A percentile compares a stretch with the other conserved stretches of the same genome.
Evolutionary conservation across 2,113 vertebrate genomes (phyloP).

Genomic region (Larimichthys polyactis): DNA sequence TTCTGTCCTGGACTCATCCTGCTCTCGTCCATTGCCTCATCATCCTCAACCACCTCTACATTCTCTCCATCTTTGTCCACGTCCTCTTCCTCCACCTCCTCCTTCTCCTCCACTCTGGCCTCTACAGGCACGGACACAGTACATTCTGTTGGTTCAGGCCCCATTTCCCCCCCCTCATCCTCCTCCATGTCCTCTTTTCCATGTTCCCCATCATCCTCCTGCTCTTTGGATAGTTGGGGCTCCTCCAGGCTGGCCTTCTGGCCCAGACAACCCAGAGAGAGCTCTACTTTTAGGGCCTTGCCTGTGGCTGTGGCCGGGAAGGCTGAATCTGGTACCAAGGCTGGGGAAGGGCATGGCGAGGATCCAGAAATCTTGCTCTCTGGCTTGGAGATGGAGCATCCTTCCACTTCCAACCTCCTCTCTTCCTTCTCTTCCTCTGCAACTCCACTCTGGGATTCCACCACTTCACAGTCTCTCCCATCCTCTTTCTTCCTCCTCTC

Average conservation of each 20-base stretch:
- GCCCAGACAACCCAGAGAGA: conserved; percentile 55
- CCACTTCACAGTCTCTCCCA: conserved; percentile 57
- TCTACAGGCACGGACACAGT: conserved; percentile 53
- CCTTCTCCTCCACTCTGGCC: conserved; percentile 14
- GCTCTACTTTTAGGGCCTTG: conserved; percentile 62
- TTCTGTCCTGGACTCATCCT: conserved; percentile 15
- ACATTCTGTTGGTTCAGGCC: conserved; percentile 59
- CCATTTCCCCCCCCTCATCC: conserved; percentile 41
- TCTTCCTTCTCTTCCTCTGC: conserved; percentile 43
- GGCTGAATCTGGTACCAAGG: conserved; percentile 49
- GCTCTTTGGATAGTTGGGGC: conserved; percentile 65
- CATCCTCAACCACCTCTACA: conserved; percentile 62
- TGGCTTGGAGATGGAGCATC: conserved; percentile 52
- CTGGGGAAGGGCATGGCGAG: conserved; percentile 56
- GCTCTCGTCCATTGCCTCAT: conserved; percentile 43
- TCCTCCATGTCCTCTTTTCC: conserved; percentile 57
- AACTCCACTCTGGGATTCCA: conserved; percentile 56
- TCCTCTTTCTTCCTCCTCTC: conserved; percentile 54
- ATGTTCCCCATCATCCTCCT: conserved; percentile 48
- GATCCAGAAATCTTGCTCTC: conserved; percentile 57
- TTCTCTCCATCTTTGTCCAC: conserved; percentile 40
- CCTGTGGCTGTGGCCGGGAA: conserved; percentile 54
- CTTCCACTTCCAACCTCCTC: conserved; percentile 40
- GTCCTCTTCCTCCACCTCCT: conserved; percentile 15
- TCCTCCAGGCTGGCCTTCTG: conserved; percentile 67